Conservation (phyloP, 2,797 vertebrate genomes). For the Enteromius mattozi region DNA sequence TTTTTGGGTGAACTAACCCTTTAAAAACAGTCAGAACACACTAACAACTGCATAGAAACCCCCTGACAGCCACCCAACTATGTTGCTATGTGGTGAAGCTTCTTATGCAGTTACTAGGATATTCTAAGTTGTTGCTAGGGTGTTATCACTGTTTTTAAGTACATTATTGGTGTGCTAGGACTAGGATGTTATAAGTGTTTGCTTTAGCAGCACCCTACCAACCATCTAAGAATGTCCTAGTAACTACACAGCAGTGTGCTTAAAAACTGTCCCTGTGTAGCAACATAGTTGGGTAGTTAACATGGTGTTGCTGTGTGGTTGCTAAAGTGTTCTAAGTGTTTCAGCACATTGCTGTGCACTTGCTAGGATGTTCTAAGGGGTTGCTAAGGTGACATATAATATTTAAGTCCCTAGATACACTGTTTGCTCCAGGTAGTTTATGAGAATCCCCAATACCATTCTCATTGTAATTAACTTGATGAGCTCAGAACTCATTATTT, state of each 20-base stretch:
- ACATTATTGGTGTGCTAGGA: neutral
- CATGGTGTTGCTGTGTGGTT: neutral
- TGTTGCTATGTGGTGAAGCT: neutral
- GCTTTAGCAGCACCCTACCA: neutral
- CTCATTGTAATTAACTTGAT: constrained; percentile 32
- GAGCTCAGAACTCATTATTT: constrained; percentile 51
- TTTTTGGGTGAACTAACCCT: no score
- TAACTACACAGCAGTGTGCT: neutral
- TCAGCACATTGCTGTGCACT: neutral
- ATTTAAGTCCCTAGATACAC: neutral
- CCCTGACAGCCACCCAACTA: neutral
- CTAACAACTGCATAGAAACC: neutral
- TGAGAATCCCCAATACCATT: neutral
- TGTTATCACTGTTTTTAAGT: neutral
- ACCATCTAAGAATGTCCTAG: neutral
- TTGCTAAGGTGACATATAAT: neutral
- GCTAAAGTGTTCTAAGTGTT: neutral
- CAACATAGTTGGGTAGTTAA: neutral
- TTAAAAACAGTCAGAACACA: neutral
- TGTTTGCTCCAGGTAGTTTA: neutral
- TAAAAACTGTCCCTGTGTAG: neutral
- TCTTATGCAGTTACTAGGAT: neutral
- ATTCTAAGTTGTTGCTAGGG: neutral
- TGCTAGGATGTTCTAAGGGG: neutral
- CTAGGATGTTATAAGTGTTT: neutral